Conservation (phyloP, 2,888 invertebrate species). For the Nasonovia ribisnigri region DNA sequence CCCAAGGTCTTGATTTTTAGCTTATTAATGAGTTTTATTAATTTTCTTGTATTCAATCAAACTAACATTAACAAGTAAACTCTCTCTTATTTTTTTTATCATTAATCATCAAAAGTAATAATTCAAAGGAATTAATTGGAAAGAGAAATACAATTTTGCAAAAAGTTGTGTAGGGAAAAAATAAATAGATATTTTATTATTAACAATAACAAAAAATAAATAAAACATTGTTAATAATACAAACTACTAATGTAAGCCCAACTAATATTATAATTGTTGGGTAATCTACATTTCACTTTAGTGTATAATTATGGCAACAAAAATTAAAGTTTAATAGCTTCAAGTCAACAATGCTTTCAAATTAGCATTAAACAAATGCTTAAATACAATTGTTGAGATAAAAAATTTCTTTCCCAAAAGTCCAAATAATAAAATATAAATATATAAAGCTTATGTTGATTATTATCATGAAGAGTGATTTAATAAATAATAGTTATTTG, state of each 20-base stretch:
- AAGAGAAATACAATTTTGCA: slow-evolving; percentile 21
- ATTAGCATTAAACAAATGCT: slow-evolving; percentile 43
- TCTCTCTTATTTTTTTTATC: slow-evolving; percentile 4
- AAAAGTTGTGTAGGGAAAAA: slow-evolving; percentile 14
- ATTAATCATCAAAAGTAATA: slow-evolving; percentile 29
- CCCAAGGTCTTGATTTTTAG: not conserved
- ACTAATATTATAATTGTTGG: slow-evolving; percentile 52
- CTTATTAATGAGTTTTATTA: not conserved
- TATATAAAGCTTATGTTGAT: slow-evolving; percentile 7
- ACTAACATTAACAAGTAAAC: not conserved
- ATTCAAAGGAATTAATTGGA: not conserved
- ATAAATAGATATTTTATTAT: not conserved
- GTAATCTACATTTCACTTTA: slow-evolving; percentile 50
- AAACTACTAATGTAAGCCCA: slow-evolving; percentile 62
- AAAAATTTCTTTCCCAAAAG: slow-evolving; percentile 33
- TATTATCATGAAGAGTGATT: not conserved
- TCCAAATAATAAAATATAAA: slow-evolving; percentile 31
- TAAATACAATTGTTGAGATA: slow-evolving; percentile 34
- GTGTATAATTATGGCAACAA: slow-evolving; percentile 24
- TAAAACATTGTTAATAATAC: slow-evolving; percentile 51
- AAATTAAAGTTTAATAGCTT: slow-evolving; percentile 51
- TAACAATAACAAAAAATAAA: slow-evolving; percentile 41
- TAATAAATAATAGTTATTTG: not conserved
- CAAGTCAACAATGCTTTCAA: slow-evolving; percentile 49
- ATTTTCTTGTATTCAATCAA: not conserved